phyloP scores from a whole-genome alignment of 92 coral and sea anemone species.

The Pocillopora grandis region DNA sequence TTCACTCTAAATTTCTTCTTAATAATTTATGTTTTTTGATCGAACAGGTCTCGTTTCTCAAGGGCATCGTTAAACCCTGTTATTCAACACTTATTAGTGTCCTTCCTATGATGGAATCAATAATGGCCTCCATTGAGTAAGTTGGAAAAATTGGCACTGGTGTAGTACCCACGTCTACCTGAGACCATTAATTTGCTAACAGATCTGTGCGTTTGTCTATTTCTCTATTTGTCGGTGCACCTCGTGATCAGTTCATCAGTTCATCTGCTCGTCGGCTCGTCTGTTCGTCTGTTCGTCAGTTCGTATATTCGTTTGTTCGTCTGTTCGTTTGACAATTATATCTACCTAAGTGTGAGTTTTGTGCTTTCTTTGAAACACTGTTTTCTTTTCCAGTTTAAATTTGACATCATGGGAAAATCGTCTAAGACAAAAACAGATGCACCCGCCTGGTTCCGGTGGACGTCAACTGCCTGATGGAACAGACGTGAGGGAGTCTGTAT shows the following conservation, averaged over 20 bases:
- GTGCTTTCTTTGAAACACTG: neutral
- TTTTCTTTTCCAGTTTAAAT: conserved; percentile 5
- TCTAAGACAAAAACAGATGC: neutral
- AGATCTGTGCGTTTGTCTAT: neutral
- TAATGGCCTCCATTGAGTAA: conserved; percentile 72
- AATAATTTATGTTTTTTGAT: neutral
- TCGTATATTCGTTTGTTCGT: too few species aligned
- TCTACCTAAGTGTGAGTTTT: neutral
- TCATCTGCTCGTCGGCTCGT: too few species aligned
- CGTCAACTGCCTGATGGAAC: conserved; percentile 1
- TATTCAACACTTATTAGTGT: conserved; percentile 59
- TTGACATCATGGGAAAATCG: conserved; percentile 25
- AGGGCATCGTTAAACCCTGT: conserved; percentile 85
- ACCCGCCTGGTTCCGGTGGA: neutral
- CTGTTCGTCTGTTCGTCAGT: too few species aligned
- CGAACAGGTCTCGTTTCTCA: conserved; percentile 72
- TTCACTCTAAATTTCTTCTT: too few species aligned
- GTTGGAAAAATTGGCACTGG: neutral
- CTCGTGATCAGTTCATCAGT: too few species aligned
- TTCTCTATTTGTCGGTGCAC: too few species aligned
- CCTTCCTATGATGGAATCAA: conserved; percentile 60
- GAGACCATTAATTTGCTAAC: neutral
- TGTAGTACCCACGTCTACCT: neutral
- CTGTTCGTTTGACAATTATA: neutral
- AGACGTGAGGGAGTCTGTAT: conserved; percentile 25